Base-by-base conservation (phyloP, 2,888 invertebrate genomes). In the Xanthorhoe spadicearia region DNA sequence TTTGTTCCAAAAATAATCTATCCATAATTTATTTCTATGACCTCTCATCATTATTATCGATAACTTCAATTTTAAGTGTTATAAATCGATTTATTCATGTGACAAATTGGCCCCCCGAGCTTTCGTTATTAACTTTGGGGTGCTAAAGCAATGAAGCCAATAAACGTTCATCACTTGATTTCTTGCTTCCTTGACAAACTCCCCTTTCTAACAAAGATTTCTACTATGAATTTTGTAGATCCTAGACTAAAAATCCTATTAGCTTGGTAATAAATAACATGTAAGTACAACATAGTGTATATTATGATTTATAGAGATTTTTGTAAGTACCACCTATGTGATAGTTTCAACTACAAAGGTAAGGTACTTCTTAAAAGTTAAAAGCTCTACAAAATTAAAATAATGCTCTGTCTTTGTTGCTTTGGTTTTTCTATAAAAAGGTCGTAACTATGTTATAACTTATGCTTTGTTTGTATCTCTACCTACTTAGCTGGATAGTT, bases 151-250 rank as follows among this genome's bases (percentile, higher is more conserved):
- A 87, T 88, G 82, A 80, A 79, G 79, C 77, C 78, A 81, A 77
- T 80, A 78, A 84, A 88, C 86, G 79, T 86, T 83, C 82, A 88
- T 90, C 88, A 85, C 75, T 86, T 83, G 85, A 86, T 86, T 89
- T 84, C 78, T 80, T 76, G 77, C 78, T 76, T 72, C 77, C 62
- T 67, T 68, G 52, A 61, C 49, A 32, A 50, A 46, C 58, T 63
- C 68, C 71, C 68, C 65, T 67, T 51, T 51, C 50, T 56, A 13
- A 65, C 64, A 50, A 53, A 54, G 19, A 3, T 55, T 23, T 58
- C 3, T 48, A 18, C 17, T 48, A n/a, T 23, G 18, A 17, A 18
- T 15, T 19, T n/a, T 8, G 32, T 32, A 32, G 32, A 7, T 6
- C 32, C 8, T 32, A 5, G 28, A 28, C 28, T 28, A 28, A 28